A percentile compares a stretch with the other conserved stretches of the same genome.
These are phyloP conservation scores for Sinosuthora webbiana DNA, from an alignment of 2,113 vertebrate genomes.

Conservation along the genomic window DNA sequence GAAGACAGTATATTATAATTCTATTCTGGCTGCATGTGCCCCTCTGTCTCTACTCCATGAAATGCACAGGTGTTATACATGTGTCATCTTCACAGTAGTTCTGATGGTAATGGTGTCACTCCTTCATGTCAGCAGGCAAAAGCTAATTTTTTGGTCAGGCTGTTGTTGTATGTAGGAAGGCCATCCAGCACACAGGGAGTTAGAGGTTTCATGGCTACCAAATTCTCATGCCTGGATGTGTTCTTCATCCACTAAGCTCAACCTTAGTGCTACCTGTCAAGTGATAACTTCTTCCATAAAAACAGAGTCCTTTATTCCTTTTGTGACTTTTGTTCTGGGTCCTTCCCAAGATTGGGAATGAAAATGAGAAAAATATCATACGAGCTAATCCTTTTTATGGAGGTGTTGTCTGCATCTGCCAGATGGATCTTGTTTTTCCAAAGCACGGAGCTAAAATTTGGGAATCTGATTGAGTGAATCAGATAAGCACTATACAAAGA, in stretches of 20 bases:
- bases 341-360: background rate
- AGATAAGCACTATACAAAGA: background rate
- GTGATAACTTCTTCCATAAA: background rate
- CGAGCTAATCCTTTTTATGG: background rate
- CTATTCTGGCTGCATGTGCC: rapidly evolving
- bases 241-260: background rate
- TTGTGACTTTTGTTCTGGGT: background rate
- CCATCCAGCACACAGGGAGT: rapidly evolving
- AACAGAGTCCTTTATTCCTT: background rate
- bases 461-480: background rate
- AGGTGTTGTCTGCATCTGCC: background rate
- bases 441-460: background rate
- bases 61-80: background rate
- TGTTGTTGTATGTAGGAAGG: background rate
- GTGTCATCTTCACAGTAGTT: background rate
- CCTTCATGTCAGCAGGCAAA: background rate
- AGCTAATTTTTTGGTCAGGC: background rate
- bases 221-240: background rate
- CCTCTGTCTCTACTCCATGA: background rate
- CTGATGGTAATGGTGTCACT: background rate
- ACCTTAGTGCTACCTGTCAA: background rate
- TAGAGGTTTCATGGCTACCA: background rate
- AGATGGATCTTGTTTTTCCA: conserved; percentile 22
- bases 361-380: background rate
- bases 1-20: background rate